These are phyloP conservation scores for Bergia sp. DNA, from an alignment of 92 coral and sea anemone genomes.

Conservation along the genomic window DNA sequence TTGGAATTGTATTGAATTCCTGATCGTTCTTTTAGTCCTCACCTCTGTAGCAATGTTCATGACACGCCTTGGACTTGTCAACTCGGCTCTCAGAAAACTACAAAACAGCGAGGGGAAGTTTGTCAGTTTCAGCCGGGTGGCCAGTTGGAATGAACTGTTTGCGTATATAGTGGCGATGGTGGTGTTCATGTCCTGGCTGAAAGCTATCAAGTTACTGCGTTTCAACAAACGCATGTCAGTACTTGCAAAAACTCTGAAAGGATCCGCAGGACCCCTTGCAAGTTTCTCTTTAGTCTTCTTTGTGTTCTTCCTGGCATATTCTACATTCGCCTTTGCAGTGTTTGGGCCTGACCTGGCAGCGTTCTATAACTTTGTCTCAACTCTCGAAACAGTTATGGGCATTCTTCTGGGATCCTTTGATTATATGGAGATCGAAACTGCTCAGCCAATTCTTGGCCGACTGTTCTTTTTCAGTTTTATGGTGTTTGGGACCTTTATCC, in stretches of 20 bases:
- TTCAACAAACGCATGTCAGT: slow-evolving; percentile 84
- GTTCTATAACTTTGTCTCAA: slow-evolving; percentile 75
- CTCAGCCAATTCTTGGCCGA: slow-evolving; percentile 84
- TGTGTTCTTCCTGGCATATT: slow-evolving; percentile 82
- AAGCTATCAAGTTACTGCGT: slow-evolving; percentile 83
- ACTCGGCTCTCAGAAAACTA: slow-evolving; percentile 61
- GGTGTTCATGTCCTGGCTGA: slow-evolving; percentile 86
- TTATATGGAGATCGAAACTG: slow-evolving; percentile 66
- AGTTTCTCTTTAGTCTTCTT: slow-evolving; percentile 86
- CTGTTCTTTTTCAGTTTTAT: slow-evolving; percentile 85
- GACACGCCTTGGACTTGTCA: slow-evolving; percentile 75
- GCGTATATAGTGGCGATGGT: slow-evolving; percentile 80
- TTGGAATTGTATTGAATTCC: slow-evolving; percentile 87
- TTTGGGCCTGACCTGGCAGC: slow-evolving; percentile 77
- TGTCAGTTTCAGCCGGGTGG: slow-evolving; percentile 85
- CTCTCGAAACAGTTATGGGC: slow-evolving; percentile 87
- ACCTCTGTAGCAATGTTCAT: slow-evolving; percentile 84
- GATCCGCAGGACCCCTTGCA: slow-evolving; percentile 85
- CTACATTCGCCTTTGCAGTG: slow-evolving; percentile 84
- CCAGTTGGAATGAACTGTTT: slow-evolving; percentile 85
- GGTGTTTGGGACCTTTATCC: slow-evolving; percentile 89
- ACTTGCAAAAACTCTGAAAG: slow-evolving; percentile 80
- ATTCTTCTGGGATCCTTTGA: slow-evolving; percentile 89
- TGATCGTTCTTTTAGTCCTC: slow-evolving; percentile 71
- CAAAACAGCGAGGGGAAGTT: slow-evolving; percentile 64